A percentile compares a stretch with the other conserved stretches of the same genome.
Evolutionary conservation across 1,140 invertebrate genomes (phyloP).

Genomic region (Protaetia brevitarsis): DNA sequence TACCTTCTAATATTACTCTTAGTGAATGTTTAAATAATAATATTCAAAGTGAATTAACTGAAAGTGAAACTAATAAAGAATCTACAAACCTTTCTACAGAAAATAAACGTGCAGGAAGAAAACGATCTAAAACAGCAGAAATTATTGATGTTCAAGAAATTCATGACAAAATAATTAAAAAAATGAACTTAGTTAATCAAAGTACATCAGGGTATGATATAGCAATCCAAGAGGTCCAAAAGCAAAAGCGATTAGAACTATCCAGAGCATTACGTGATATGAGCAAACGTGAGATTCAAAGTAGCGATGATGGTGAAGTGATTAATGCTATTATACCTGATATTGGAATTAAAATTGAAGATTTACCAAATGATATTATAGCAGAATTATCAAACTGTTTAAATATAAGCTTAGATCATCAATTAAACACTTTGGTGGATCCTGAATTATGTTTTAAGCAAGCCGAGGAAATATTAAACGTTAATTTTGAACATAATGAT

Average conservation of each 20-base stretch:
- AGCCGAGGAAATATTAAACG: constrained; percentile 24
- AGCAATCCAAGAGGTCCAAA: constrained; percentile 39
- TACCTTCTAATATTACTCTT: background rate
- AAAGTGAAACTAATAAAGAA: constrained; percentile 4
- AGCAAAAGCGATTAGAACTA: constrained; percentile 40
- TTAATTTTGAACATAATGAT: constrained; percentile 14
- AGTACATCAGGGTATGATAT: constrained; percentile 36
- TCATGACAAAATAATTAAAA: constrained; percentile 41
- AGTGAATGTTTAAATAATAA: constrained; percentile 21
- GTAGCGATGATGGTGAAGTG: constrained; percentile 26
- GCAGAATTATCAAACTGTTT: constrained; percentile 37
- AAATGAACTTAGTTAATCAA: constrained; percentile 39
- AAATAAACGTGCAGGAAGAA: background rate
- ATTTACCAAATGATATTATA: constrained; percentile 40
- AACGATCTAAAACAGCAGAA: constrained; percentile 2
- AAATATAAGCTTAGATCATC: constrained; percentile 31
- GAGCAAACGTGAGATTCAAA: constrained; percentile 26
- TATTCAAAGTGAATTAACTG: background rate
- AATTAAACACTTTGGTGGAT: background rate
- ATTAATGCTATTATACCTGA: constrained; percentile 42
- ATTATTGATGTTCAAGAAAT: constrained; percentile 33
- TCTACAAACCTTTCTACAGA: background rate
- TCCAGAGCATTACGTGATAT: constrained; percentile 39
- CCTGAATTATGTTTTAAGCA: constrained; percentile 26
- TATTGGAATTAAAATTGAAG: constrained; percentile 42